These are phyloP conservation scores for Cryptoblepharus egeriae DNA, from an alignment of 2,797 vertebrate species.

Conservation along the genomic window DNA sequence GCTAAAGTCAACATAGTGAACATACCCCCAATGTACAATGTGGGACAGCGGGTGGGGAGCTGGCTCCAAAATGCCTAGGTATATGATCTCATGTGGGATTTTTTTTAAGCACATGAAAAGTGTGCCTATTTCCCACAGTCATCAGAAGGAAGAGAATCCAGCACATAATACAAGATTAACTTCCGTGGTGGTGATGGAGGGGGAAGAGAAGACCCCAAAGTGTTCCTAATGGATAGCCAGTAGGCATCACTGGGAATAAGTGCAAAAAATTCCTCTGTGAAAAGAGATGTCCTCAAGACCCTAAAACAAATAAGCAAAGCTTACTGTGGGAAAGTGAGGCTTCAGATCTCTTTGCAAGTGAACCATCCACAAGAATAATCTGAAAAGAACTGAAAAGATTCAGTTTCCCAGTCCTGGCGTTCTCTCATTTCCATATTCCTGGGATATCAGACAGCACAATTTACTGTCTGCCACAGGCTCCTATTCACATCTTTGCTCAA, in stretches of 20 bases:
- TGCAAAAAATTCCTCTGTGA: background rate
- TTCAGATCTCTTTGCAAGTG: background rate
- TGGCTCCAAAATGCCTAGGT: background rate
- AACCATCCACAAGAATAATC: background rate
- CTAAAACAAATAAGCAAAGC: background rate
- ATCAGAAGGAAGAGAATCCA: background rate
- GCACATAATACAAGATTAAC: background rate
- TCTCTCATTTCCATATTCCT: too few species aligned
- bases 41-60: background rate
- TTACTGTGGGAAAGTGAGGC: background rate
- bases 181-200: background rate
- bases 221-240: background rate
- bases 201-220: too few species aligned
- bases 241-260: background rate
- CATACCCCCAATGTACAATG: background rate
- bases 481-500: background rate
- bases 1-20: background rate
- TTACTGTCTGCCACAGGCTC: background rate
- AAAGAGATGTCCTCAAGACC: background rate
- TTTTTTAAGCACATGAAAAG: conserved; percentile 1
- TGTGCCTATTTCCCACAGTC: background rate
- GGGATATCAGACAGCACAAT: too few species aligned
- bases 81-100: background rate
- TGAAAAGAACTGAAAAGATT: background rate
- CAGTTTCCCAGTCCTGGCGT: background rate